phyloP scores from a whole-genome alignment of 2,113 vertebrate species.

The Phrynocephalus versicolor region DNA sequence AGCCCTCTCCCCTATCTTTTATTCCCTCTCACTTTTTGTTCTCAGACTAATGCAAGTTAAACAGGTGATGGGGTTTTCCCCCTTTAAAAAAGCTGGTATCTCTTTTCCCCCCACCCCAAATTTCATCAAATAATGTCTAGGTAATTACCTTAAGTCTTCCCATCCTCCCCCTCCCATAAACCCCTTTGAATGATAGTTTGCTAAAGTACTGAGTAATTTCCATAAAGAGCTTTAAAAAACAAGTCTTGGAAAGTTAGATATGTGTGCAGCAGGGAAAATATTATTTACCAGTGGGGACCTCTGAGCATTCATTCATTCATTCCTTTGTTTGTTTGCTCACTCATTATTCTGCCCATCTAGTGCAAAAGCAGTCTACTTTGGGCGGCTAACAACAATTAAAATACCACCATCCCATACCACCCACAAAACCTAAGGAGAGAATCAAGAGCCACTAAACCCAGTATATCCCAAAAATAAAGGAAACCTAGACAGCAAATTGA shows the following conservation, averaged over 20 bases:
- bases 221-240: slow-evolving; percentile 72
- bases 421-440: too few relatives aligned
- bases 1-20: slow-evolving; percentile 36
- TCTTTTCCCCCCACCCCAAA: too few relatives aligned
- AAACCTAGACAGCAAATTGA: too few relatives aligned
- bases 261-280: slow-evolving; percentile 69
- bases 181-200: slow-evolving; percentile 63
- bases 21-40: slow-evolving; percentile 57
- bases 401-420: too few relatives aligned
- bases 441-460: too few relatives aligned
- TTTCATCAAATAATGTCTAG: slow-evolving; percentile 79
- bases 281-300: slow-evolving; percentile 67
- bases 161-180: slow-evolving; percentile 47
- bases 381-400: too few relatives aligned
- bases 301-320: too few relatives aligned
- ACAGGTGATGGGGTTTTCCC: slow-evolving; percentile 84
- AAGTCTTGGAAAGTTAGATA: slow-evolving; percentile 73
- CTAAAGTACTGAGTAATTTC: slow-evolving; percentile 80
- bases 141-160: slow-evolving; percentile 86
- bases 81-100: slow-evolving; percentile 80
- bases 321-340: too few relatives aligned
- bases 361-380: too few relatives aligned
- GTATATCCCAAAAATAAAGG: too few relatives aligned
- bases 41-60: slow-evolving; percentile 62
- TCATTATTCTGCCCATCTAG: too few relatives aligned